phyloP scores from a whole-genome alignment of 2,888 invertebrate species.

The Hedya salicella region DNA sequence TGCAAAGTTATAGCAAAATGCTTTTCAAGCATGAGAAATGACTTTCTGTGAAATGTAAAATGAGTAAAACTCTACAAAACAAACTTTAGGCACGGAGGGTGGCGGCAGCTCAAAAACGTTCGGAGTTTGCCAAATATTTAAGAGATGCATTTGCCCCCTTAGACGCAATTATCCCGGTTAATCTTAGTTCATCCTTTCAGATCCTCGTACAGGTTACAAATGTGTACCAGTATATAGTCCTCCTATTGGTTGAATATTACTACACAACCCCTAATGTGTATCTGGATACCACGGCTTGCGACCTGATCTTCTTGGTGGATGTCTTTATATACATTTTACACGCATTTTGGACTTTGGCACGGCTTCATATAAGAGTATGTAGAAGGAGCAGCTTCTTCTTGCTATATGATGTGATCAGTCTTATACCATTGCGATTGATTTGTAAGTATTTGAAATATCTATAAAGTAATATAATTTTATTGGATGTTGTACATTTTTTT shows the following conservation, averaged over 20 bases:
- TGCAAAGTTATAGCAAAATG: too few relatives aligned
- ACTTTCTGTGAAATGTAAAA: too few relatives aligned
- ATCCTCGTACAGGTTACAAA: conserved; percentile 56
- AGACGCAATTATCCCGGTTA: too few relatives aligned
- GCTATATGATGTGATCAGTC: conserved; percentile 60
- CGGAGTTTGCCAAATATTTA: too few relatives aligned
- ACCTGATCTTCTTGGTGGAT: conserved; percentile 61
- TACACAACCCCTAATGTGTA: conserved; percentile 45
- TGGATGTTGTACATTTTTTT: too few relatives aligned
- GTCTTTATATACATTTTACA: conserved; percentile 64
- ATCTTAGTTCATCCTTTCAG: conserved; percentile 64
- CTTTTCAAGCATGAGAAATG: too few relatives aligned
- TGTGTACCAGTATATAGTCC: conserved; percentile 61
- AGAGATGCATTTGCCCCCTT: too few relatives aligned
- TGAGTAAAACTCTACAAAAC: too few relatives aligned
- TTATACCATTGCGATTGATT: conserved; percentile 58
- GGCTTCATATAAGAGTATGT: conserved; percentile 64
- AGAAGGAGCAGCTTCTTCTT: conserved; percentile 58
- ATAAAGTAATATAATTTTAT: neutral
- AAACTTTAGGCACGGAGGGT: too few relatives aligned
- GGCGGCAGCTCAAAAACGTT: too few relatives aligned
- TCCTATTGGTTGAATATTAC: conserved; percentile 66
- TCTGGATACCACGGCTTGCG: conserved; percentile 56
- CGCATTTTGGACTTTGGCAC: conserved; percentile 65
- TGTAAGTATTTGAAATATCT: conserved; percentile 59